These are phyloP conservation scores for Holothuria scabra DNA, from an alignment of 53 echinoderm and acorn worm genomes.

Conservation along the genomic window DNA sequence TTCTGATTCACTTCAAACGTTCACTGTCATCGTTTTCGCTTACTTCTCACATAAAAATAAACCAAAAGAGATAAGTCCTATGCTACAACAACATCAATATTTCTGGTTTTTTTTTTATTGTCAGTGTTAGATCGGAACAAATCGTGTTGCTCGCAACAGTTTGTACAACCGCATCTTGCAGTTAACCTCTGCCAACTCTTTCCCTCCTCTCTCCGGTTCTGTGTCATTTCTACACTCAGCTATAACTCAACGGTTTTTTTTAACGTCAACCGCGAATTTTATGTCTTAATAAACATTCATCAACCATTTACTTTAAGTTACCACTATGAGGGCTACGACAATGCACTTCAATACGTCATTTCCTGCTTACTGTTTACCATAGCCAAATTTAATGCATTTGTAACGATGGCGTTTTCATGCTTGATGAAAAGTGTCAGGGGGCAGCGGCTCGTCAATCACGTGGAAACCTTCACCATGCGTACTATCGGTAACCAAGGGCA, in stretches of 20 bases:
- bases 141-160: slow-evolving; percentile 9
- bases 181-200: not conserved
- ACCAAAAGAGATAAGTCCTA: slow-evolving; percentile 2
- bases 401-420: too few species aligned
- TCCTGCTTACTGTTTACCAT: too few species aligned
- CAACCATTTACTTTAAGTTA: slow-evolving; percentile 33
- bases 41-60: not conserved
- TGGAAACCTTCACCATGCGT: too few species aligned
- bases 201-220: slow-evolving; percentile 9
- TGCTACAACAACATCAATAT: too few species aligned
- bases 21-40: slow-evolving; percentile 4
- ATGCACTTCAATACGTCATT: slow-evolving; percentile 9
- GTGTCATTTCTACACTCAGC: not conserved
- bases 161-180: not conserved
- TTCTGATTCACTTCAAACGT: not conserved
- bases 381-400: too few species aligned
- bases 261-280: slow-evolving; percentile 4
- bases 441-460: too few species aligned
- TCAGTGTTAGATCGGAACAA: not conserved
- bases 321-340: not conserved
- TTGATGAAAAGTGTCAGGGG: too few species aligned
- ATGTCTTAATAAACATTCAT: not conserved
- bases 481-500: too few species aligned
- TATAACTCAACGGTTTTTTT: slow-evolving; percentile 8
- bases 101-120: not conserved